These are phyloP conservation scores for Sycobia sp. DNA, from an alignment of 1,140 invertebrate species.

Conservation along the genomic window DNA sequence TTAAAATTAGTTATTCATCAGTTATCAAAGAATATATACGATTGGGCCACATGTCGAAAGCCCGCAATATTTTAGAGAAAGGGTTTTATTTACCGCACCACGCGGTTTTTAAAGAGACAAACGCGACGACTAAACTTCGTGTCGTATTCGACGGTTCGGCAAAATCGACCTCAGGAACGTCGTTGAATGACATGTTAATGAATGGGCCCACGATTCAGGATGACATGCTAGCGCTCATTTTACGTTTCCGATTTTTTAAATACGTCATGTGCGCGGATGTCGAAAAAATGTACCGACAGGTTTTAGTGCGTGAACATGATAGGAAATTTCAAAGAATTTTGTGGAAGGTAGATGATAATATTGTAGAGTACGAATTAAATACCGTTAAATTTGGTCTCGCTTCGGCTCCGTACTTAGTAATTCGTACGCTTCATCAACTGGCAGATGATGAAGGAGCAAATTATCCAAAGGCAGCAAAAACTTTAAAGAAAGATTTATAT, in stretches of 20 bases:
- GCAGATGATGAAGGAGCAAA: constrained; percentile 12
- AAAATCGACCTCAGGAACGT: constrained; percentile 38
- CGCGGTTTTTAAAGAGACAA: constrained; percentile 45
- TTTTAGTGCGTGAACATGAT: constrained; percentile 11
- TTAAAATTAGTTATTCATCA: constrained; percentile 34
- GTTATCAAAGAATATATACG: constrained; percentile 51
- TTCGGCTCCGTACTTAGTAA: constrained; percentile 29
- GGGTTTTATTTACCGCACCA: constrained; percentile 57
- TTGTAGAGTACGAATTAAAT: constrained; percentile 20
- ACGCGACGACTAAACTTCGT: too few species aligned
- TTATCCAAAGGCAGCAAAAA: constrained; percentile 37
- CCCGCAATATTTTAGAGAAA: background rate
- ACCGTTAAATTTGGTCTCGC: too few species aligned
- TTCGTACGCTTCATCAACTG: constrained; percentile 7
- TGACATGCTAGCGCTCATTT: constrained; percentile 24
- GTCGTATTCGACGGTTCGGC: too few species aligned
- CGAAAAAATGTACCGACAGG: constrained; percentile 28
- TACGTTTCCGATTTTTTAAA: constrained; percentile 23
- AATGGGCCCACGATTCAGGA: constrained; percentile 43
- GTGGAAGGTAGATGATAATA: background rate
- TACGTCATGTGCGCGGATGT: constrained; percentile 16
- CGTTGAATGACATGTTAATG: constrained; percentile 35
- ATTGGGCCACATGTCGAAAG: constrained; percentile 48
- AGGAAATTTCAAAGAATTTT: constrained; percentile 13
- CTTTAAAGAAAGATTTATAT: too few species aligned